Conservation (phyloP, 2,888 invertebrate species). For the Aquatica leii region DNA sequence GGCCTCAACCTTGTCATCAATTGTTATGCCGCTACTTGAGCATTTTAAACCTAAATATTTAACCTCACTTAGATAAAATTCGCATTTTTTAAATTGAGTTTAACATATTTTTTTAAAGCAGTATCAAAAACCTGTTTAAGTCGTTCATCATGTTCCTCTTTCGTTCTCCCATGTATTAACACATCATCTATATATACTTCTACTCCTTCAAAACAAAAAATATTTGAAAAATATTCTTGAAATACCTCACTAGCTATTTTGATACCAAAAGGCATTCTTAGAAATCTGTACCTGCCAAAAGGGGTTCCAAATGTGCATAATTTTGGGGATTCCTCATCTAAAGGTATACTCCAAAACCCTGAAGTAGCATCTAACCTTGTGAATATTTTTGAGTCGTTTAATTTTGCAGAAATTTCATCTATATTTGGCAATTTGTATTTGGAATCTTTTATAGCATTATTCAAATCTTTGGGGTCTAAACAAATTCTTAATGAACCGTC, state of each 20-base stretch:
- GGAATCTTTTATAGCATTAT: conserved; percentile 34
- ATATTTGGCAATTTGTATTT: conserved; percentile 37
- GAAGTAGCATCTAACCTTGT: conserved; percentile 38
- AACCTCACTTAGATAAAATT: neutral
- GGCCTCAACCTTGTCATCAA: no score
- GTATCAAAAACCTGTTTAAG: conserved; percentile 19
- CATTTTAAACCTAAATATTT: conserved; percentile 31
- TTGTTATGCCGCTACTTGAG: conserved; percentile 30
- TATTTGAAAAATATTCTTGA: conserved; percentile 28
- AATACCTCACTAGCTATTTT: conserved; percentile 35
- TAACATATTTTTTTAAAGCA: conserved; percentile 20
- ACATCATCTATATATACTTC: conserved; percentile 40
- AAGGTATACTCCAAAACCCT: conserved; percentile 43
- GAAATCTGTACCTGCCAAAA: conserved; percentile 41
- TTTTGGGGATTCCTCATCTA: conserved; percentile 37
- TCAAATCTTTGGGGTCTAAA: conserved; percentile 38
- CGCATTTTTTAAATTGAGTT: conserved; percentile 32
- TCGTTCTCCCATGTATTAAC: conserved; percentile 19
- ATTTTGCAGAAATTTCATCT: conserved; percentile 33
- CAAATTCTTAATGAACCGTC: conserved; percentile 30
- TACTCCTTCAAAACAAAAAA: conserved; percentile 41
- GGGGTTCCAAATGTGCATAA: conserved; percentile 41
- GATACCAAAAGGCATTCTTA: conserved; percentile 42
- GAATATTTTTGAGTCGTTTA: conserved; percentile 34
- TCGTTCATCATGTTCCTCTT: conserved; percentile 27